These are phyloP conservation scores for Bubalus kerabau DNA, from an alignment of 2,113 vertebrate genomes.

Conservation along the genomic window DNA sequence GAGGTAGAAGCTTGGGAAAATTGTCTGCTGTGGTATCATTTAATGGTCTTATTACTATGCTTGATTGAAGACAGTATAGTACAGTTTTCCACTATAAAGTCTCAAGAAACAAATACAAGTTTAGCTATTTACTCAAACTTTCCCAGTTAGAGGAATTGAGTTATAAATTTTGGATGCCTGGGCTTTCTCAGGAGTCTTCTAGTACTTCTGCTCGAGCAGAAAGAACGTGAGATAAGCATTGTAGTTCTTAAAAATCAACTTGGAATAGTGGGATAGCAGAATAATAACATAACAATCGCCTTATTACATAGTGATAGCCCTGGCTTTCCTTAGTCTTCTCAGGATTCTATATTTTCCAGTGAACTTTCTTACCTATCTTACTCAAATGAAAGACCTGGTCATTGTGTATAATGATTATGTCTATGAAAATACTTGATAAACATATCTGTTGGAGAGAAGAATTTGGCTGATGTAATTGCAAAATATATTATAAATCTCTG, in stretches of 20 bases:
- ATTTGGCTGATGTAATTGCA: not conserved
- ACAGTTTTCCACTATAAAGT: not conserved
- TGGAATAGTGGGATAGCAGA: not conserved
- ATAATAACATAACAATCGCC: not conserved
- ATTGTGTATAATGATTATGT: not conserved
- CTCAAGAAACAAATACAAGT: constrained; percentile 12
- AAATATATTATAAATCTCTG: not conserved
- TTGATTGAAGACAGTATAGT: not conserved
- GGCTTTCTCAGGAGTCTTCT: not conserved
- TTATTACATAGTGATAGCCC: not conserved
- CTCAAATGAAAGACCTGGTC: not conserved
- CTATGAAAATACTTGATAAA: not conserved
- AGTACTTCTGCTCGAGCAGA: not conserved
- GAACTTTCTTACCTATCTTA: not conserved
- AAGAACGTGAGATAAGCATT: not conserved
- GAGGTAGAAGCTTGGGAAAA: not conserved
- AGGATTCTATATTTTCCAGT: not conserved
- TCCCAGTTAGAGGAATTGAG: not conserved
- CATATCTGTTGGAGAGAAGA: not conserved
- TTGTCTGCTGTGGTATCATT: not conserved
- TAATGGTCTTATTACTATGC: constrained; percentile 12
- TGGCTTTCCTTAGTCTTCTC: not conserved
- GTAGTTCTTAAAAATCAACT: not conserved
- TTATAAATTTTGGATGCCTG: not conserved
- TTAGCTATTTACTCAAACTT: not conserved